phyloP scores from a whole-genome alignment of 1,140 invertebrate species.

The Pseudomyrmex sp. region DNA sequence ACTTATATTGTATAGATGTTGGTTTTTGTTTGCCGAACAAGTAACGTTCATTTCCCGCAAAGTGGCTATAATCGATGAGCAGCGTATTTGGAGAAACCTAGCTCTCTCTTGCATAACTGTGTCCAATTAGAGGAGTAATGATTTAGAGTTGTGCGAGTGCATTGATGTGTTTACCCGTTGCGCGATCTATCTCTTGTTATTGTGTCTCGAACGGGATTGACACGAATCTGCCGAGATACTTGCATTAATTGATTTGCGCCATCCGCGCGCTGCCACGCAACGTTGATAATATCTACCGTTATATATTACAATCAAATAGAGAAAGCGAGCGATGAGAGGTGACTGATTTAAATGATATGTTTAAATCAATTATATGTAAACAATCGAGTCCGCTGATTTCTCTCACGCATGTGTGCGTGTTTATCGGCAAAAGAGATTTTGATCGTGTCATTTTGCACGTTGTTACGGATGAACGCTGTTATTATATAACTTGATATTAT shows the following conservation, averaged over 20 bases:
- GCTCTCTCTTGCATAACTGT: slow-evolving; percentile 19
- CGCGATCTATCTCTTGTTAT: slow-evolving; percentile 17
- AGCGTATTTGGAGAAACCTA: not conserved
- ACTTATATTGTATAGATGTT: no score
- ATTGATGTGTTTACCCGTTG: slow-evolving; percentile 22
- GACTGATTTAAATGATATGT: slow-evolving; percentile 48
- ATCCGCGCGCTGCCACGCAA: not conserved
- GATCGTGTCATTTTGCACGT: slow-evolving; percentile 37
- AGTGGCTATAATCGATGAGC: not conserved
- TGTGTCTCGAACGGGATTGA: slow-evolving; percentile 42
- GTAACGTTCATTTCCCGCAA: not conserved
- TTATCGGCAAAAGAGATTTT: slow-evolving; percentile 38
- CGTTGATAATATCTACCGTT: slow-evolving; percentile 22
- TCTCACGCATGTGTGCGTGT: slow-evolving; percentile 7
- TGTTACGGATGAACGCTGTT: slow-evolving; percentile 43
- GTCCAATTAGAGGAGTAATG: slow-evolving; percentile 26
- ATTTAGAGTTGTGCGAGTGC: slow-evolving; percentile 22
- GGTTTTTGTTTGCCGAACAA: not conserved
- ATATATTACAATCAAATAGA: not conserved
- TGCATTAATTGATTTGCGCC: slow-evolving; percentile 63
- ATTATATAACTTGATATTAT: slow-evolving; percentile 41
- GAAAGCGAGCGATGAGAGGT: not conserved
- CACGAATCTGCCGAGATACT: slow-evolving; percentile 49
- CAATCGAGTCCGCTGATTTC: slow-evolving; percentile 38
- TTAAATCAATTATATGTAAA: slow-evolving; percentile 37